Conservation (phyloP, 2,113 vertebrate species). For the Monopterus albus region DNA sequence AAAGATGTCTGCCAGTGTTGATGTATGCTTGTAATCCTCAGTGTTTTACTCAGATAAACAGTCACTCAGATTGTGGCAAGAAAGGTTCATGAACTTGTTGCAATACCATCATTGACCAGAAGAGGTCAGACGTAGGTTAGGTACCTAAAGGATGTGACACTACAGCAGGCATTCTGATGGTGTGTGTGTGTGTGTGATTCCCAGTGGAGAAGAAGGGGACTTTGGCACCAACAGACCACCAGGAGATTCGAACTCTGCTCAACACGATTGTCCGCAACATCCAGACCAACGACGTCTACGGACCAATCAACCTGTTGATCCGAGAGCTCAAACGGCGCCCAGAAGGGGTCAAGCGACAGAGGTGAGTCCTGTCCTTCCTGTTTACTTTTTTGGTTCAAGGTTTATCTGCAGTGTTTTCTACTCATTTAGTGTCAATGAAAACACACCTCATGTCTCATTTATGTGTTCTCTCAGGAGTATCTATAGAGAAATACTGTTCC, state of each 20-base stretch:
- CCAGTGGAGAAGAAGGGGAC: slow-evolving; percentile 85
- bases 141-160: neutral
- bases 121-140: neutral
- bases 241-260: slow-evolving; percentile 86
- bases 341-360: slow-evolving; percentile 86
- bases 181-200: neutral
- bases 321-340: slow-evolving; percentile 83
- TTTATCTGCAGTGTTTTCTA: neutral
- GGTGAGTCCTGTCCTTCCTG: slow-evolving; percentile 74
- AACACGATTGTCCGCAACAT: slow-evolving; percentile 91
- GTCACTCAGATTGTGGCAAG: no score
- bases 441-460: neutral
- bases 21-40: no score
- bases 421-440: neutral
- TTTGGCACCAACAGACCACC: slow-evolving; percentile 84
- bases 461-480: slow-evolving; percentile 85
- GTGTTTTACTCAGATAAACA: no score
- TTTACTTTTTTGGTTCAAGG: rapidly evolving
- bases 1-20: no score
- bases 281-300: slow-evolving; percentile 92
- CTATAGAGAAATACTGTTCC: slow-evolving; percentile 96
- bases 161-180: neutral
- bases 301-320: slow-evolving; percentile 89
- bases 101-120: neutral
- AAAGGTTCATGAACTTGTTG: no score